Evolutionary conservation across 2,888 invertebrate species (phyloP).

Genomic region (Noctuana brunneofusca): DNA sequence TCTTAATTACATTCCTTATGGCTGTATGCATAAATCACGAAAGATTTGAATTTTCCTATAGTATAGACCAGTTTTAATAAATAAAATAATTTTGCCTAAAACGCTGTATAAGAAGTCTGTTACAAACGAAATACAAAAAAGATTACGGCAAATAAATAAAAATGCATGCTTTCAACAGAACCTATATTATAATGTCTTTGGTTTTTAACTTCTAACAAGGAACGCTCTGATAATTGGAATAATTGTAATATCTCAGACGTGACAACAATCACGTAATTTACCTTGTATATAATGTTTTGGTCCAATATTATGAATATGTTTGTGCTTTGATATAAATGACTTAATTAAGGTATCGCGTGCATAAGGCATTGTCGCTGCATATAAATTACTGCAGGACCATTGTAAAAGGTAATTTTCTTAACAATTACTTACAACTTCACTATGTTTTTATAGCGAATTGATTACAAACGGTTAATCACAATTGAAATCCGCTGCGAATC

Average conservation of each 20-base stretch:
- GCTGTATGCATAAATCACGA: background rate
- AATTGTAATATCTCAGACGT: background rate
- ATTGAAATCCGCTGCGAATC: too few species aligned
- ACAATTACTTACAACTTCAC: too few species aligned
- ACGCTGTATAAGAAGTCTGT: background rate
- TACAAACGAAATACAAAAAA: background rate
- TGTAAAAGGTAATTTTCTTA: constrained; percentile 3
- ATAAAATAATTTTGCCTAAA: background rate
- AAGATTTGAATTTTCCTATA: background rate
- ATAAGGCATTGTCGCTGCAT: too few species aligned
- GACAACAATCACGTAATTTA: background rate
- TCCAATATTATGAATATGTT: too few species aligned
- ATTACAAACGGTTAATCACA: too few species aligned
- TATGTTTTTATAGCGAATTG: too few species aligned
- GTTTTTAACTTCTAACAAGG: constrained; percentile 15
- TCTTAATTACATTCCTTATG: background rate
- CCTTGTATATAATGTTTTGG: too few species aligned
- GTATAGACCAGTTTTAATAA: background rate
- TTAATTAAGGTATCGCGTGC: too few species aligned
- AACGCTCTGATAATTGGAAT: background rate
- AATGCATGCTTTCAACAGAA: constrained; percentile 1
- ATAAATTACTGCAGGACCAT: constrained; percentile 17
- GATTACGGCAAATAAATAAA: background rate
- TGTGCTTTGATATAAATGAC: too few species aligned
- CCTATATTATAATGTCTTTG: constrained; percentile 20